phyloP scores from a whole-genome alignment of 1,140 invertebrate genomes.

The Arctopsyche grandis region DNA sequence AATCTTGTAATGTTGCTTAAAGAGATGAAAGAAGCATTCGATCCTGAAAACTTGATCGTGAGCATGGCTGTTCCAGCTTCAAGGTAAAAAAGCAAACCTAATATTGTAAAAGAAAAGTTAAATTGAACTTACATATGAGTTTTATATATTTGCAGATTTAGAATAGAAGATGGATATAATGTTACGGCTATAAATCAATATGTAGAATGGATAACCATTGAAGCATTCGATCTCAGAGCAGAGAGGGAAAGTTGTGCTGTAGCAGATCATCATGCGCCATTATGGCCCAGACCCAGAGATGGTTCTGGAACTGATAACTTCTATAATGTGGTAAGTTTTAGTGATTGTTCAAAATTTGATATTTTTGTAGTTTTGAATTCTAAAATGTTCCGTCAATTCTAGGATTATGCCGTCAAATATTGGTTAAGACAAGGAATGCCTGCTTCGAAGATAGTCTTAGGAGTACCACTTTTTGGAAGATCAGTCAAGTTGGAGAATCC shows the following conservation, averaged over 20 bases:
- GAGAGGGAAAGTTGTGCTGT: constrained; percentile 58
- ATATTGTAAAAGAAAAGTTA: constrained; percentile 32
- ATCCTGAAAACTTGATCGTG: constrained; percentile 40
- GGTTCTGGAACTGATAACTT: constrained; percentile 57
- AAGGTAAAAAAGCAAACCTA: constrained; percentile 43
- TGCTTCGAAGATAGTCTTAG: constrained; percentile 72
- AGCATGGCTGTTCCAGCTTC: constrained; percentile 49
- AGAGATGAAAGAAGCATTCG: constrained; percentile 59
- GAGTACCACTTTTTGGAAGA: constrained; percentile 74
- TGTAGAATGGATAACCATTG: constrained; percentile 62
- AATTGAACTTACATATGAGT: neutral
- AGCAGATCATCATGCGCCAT: constrained; percentile 62
- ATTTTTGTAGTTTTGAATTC: no score
- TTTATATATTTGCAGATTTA: constrained; percentile 56
- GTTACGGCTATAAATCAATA: constrained; percentile 61
- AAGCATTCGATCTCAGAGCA: constrained; percentile 64
- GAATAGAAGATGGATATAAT: constrained; percentile 66
- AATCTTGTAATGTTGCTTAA: constrained; percentile 62
- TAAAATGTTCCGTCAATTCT: constrained; percentile 43
- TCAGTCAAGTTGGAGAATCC: constrained; percentile 69
- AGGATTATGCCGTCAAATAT: constrained; percentile 65
- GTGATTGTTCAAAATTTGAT: no score
- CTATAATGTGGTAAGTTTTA: constrained; percentile 48
- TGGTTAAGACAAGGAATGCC: constrained; percentile 63
- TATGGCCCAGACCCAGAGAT: constrained; percentile 60